Evolutionary conservation across 2,888 invertebrate genomes (phyloP).

Genomic region (Eulithis prunata): DNA sequence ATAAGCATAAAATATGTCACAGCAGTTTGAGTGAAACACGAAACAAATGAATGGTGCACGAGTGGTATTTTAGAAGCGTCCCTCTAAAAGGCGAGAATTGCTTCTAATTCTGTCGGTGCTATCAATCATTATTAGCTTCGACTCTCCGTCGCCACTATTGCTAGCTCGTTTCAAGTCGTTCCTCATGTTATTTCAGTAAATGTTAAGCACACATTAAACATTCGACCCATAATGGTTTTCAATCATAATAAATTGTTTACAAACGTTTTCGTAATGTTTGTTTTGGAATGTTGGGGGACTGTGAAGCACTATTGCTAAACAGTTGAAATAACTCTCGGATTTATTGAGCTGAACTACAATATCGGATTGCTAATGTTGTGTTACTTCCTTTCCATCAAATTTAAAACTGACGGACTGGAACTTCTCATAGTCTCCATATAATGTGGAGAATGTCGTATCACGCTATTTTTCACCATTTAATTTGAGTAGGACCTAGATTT

Average conservation of each 20-base stretch:
- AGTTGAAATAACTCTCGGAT: conserved; percentile 10
- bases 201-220: conserved; percentile 30
- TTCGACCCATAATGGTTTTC: conserved; percentile 28
- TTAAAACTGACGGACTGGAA: too few species aligned
- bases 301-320: conserved; percentile 21
- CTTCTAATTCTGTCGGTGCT: conserved; percentile 66
- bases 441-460: too few species aligned
- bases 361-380: too few species aligned
- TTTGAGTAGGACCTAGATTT: too few species aligned
- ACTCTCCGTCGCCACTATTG: conserved; percentile 52
- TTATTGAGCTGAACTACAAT: background rate
- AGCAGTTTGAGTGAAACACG: conserved; percentile 35
- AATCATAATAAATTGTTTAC: conserved; percentile 33
- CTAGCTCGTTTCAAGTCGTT: conserved; percentile 58
- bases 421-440: too few species aligned
- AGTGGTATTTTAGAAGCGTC: conserved; percentile 55
- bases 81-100: conserved; percentile 67
- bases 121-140: conserved; percentile 78
- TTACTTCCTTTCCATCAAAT: too few species aligned
- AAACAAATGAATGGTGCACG: conserved; percentile 36
- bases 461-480: too few species aligned
- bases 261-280: conserved; percentile 17
- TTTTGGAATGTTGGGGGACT: conserved; percentile 11
- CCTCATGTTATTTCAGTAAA: conserved; percentile 44
- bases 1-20: conserved; percentile 5